Base-by-base conservation (phyloP, 2,888 invertebrate genomes). In the Parnassius smintheus region DNA sequence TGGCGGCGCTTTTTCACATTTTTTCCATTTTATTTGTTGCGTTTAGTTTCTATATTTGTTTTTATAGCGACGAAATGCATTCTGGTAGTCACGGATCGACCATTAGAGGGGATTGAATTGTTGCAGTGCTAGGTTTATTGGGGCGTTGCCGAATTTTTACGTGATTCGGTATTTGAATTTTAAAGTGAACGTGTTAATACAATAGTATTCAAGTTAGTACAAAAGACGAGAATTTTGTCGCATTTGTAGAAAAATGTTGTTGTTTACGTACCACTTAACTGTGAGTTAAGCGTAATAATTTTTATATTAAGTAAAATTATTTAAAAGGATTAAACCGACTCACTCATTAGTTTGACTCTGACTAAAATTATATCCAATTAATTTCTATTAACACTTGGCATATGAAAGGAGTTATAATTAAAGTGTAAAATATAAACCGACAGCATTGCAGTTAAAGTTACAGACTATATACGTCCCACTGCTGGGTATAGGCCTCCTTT, bases 31-130 rank as follows among this genome's bases (percentile, higher is more conserved):
- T 86, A 88, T 89, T 88, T 88, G 85, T 88, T 86, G 78, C 81
- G 75, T 84, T 84, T 78, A 72, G 73, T 62, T 66, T 71, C 81
- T 85, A 85, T 87, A 88, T 90, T 90, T 90, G 90, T 87, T 88
- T 90, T 91, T 90, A 89, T 90, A 86, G 85, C 85, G 73, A 57
- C 69, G 81, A 80, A 77, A 83, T 84, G 81, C 82, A 85, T 88
- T 88, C 77, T 80, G 67, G 76, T 65, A 83, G 89, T 83, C 91
- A 90, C 90, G 90, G 69, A 85, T 82, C 78, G 70, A 82, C 85
- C 83, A 89, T 91, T 91, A 90, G 78, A 18, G 44, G 64, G 79
- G 83, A 83, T 85, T 75, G 69, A 66, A 65, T 63, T 62, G 70
- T 71, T 53, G 44, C 57, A 25, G 53, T 42, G 44, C 9, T 41